Percentiles rank a stretch among this genome's conserved stretches.
Conservation (phyloP, 2,113 vertebrate genomes). For the Protobothrops mucrosquamatus region DNA sequence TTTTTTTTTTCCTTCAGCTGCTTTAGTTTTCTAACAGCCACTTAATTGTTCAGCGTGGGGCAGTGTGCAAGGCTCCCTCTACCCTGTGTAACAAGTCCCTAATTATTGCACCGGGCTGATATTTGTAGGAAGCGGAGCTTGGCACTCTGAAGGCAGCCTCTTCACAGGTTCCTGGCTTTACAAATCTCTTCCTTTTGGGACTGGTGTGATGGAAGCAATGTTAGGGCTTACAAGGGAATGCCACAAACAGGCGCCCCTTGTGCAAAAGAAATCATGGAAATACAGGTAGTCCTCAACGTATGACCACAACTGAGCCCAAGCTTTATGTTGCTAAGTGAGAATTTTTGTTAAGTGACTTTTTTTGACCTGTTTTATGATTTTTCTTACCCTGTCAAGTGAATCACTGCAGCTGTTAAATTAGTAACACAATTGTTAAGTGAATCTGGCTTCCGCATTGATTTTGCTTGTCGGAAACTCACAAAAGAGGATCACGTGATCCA, state of each 20-base stretch:
- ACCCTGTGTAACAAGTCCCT: conserved; percentile 50
- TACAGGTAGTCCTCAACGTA: background rate
- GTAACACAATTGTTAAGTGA: no score
- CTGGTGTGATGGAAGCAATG: background rate
- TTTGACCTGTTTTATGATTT: no score
- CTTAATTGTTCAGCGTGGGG: conserved; percentile 60
- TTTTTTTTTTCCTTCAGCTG: background rate
- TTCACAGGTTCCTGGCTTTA: conserved; percentile 30
- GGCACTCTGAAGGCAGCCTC: conserved; percentile 30
- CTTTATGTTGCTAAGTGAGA: no score
- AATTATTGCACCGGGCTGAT: conserved; percentile 58
- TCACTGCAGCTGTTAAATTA: no score
- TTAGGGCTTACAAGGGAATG: background rate
- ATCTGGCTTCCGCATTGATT: no score
- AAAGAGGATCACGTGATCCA: no score
- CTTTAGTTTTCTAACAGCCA: conserved; percentile 61
- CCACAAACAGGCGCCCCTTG: background rate
- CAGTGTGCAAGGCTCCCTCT: conserved; percentile 60
- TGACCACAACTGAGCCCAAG: no score
- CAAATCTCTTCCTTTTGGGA: no score
- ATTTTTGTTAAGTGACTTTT: no score
- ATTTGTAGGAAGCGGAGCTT: conserved; percentile 45
- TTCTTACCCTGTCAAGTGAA: no score
- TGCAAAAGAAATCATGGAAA: background rate
- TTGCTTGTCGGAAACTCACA: no score